Conservation (phyloP, 2,113 vertebrate species). For the Pyrgilauda ruficollis region DNA sequence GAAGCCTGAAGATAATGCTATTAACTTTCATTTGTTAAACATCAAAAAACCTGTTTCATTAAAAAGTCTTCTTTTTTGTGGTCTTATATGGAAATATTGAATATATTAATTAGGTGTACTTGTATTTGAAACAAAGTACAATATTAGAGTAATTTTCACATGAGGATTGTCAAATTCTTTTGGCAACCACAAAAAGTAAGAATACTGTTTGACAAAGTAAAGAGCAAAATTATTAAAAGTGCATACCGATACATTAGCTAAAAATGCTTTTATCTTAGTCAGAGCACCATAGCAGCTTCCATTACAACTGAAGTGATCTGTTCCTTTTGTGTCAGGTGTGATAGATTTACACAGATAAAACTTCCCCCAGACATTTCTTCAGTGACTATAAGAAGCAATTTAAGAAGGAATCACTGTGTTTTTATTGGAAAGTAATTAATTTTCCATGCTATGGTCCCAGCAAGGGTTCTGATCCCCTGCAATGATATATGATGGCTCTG, state of each 20-base stretch:
- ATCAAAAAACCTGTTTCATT: neutral
- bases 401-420: neutral
- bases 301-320: constrained; percentile 20
- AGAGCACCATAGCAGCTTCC: neutral
- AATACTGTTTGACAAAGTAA: neutral
- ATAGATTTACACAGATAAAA: neutral
- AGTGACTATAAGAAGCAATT: neutral
- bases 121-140: neutral
- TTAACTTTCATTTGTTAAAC: neutral
- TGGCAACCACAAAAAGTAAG: neutral
- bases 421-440: constrained; percentile 8
- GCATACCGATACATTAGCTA: neutral
- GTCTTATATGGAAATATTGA: neutral
- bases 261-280: neutral
- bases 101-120: neutral
- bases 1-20: neutral
- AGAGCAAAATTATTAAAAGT: constrained; percentile 10
- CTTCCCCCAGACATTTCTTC: neutral
- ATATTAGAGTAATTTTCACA: neutral
- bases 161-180: neutral
- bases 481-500: neutral
- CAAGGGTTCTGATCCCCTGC: neutral
- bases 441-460: neutral
- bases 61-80: neutral
- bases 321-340: constrained; percentile 1